These are phyloP conservation scores for Cinclus mexicanus DNA, from an alignment of 2,113 vertebrate genomes.

Conservation along the genomic window DNA sequence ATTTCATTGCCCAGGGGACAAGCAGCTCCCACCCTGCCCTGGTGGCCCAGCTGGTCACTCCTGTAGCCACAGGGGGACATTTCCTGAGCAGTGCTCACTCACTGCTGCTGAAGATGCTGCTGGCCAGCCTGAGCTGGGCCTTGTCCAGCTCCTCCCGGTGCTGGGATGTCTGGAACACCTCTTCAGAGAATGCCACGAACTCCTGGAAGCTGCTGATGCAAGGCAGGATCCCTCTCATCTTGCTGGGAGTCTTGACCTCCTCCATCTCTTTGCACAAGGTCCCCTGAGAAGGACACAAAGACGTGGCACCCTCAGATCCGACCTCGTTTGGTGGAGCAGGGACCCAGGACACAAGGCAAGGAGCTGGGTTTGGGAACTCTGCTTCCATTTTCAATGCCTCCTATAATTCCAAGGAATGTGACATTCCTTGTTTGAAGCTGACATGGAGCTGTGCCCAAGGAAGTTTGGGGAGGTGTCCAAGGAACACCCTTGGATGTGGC, in stretches of 20 bases:
- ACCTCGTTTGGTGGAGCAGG: neutral
- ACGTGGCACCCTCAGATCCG: fast-evolving
- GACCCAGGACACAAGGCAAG: neutral
- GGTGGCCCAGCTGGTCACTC: neutral
- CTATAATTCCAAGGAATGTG: fast-evolving
- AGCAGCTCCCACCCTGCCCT: neutral
- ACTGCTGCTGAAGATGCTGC: slow-evolving; percentile 51
- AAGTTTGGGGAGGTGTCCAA: neutral
- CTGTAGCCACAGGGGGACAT: neutral
- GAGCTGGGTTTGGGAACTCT: fast-evolving
- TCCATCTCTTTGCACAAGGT: slow-evolving; percentile 46
- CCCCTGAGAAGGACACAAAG: neutral
- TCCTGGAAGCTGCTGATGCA: slow-evolving; percentile 33
- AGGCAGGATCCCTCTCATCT: slow-evolving; percentile 42
- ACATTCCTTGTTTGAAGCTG: neutral
- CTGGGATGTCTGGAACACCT: neutral
- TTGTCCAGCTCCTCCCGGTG: slow-evolving; percentile 36
- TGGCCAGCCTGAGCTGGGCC: slow-evolving; percentile 14
- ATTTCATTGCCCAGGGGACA: no score
- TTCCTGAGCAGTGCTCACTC: neutral
- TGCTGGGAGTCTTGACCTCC: slow-evolving; percentile 30
- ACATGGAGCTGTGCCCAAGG: fast-evolving
- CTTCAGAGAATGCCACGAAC: slow-evolving; percentile 14
- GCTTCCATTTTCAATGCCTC: neutral
- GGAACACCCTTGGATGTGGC: neutral